Base-by-base conservation (phyloP, 2,113 vertebrate species). In the Etheostoma spectabile region DNA sequence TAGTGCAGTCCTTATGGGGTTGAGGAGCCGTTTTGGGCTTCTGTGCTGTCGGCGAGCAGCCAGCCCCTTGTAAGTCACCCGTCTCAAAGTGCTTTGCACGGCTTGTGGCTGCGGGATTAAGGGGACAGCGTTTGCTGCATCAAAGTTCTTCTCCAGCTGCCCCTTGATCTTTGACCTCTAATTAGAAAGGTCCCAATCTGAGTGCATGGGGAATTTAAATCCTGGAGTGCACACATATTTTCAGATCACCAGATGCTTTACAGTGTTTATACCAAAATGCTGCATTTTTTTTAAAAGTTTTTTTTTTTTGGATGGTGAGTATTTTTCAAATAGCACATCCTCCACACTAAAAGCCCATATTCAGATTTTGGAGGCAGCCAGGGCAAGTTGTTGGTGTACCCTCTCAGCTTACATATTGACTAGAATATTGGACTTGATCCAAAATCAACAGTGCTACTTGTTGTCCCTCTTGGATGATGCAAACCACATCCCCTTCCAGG, bases 1-100 rank as follows among this genome's bases (percentile, higher is more conserved):
- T 93, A 96, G 95, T 93, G 86, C 92, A 94, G 91, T 84, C 90
- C 88, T 91, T 93, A 93, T 93, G 89, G 86, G 91, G 90, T 80
- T 51, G 95, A 95, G 88, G 93, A 91, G 86, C 88, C 93, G 24
- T 83, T 94, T 92, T 95, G 92, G 94, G 88, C 93, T 84, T 91
- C 94, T 86, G 21, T 92, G 82, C 80, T 93, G 81, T 87, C 93
- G 59, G 90, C 91, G 80, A 93, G 92, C 87, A 93, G 94, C 90
- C 91, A 90, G 92, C 77, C 89, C 79, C 67, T 92, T 60, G 95
- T 95, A 95, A 95, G 95, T 94, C 84, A 65, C 87, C 88, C 77
- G 67, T 91, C 89, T 89, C 83, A 80, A 79, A 89, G 85, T 90
- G 94, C 92, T 93, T 87, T 95, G 94, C 94, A 95, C 87, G 92